These are phyloP conservation scores for Lerista edwardsae DNA, from an alignment of 2,797 vertebrate genomes.

Conservation along the genomic window DNA sequence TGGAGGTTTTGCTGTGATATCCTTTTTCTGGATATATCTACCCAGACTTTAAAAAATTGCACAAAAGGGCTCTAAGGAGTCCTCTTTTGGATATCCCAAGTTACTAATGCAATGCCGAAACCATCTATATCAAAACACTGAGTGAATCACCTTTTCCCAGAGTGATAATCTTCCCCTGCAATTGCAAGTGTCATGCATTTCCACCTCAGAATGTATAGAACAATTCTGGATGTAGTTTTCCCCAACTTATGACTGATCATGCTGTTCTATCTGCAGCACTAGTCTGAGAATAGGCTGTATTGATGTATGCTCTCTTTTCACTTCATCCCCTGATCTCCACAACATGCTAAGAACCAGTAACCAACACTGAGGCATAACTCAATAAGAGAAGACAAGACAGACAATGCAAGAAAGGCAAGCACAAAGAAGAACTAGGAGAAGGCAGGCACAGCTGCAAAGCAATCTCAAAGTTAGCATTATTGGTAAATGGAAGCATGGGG, in stretches of 20 bases:
- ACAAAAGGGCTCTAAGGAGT: neutral
- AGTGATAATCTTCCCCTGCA: neutral
- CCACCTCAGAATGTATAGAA: neutral
- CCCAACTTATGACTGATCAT: neutral
- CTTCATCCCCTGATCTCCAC: neutral
- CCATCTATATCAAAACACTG: neutral
- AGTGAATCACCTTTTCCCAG: neutral
- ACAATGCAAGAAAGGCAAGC: neutral
- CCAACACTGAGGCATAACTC: neutral
- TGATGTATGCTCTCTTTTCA: fast-evolving
- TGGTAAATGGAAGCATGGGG: neutral
- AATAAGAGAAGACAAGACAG: neutral
- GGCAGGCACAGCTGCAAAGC: neutral
- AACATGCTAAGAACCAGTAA: neutral
- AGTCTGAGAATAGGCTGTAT: neutral
- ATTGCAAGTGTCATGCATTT: neutral
- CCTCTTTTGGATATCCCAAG: neutral
- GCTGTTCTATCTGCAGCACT: neutral
- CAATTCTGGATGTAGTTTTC: neutral
- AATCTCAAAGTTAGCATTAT: neutral
- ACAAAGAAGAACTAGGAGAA: neutral
- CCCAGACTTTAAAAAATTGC: neutral
- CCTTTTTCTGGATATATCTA: neutral
- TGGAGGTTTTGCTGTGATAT: neutral
- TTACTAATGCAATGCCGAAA: fast-evolving